phyloP scores from a whole-genome alignment of 2,888 invertebrate species.

The Xiphydria camelus region DNA sequence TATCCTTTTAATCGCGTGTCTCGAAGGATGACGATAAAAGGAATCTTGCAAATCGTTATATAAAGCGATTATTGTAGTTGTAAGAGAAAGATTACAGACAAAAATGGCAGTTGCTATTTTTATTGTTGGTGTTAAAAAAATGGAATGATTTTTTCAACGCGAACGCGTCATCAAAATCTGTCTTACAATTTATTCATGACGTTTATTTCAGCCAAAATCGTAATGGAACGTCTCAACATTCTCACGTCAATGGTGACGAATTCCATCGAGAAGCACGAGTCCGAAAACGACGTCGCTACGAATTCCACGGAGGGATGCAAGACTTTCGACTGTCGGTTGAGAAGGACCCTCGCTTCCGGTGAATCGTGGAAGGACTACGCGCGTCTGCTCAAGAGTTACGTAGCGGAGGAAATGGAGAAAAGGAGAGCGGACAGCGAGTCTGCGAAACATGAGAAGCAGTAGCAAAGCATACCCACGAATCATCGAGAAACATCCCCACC shows the following conservation, averaged over 20 bases:
- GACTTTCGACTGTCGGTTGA: constrained; percentile 58
- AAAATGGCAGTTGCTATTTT: too few species aligned
- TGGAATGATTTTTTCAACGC: too few species aligned
- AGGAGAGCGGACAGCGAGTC: background rate
- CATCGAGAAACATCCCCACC: background rate
- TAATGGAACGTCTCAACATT: constrained; percentile 28
- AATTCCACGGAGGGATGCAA: constrained; percentile 58
- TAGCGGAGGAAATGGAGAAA: constrained; percentile 30
- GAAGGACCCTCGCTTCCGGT: constrained; percentile 42
- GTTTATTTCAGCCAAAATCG: constrained; percentile 25
- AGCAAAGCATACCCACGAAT: background rate
- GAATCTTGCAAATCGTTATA: background rate
- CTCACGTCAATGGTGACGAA: constrained; percentile 35
- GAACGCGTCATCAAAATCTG: too few species aligned
- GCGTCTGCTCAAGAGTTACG: constrained; percentile 39
- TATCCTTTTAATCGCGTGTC: too few species aligned
- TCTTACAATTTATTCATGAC: too few species aligned
- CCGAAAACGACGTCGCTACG: constrained; percentile 34
- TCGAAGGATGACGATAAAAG: too few species aligned
- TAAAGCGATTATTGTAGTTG: background rate
- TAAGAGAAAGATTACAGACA: too few species aligned
- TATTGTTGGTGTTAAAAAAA: too few species aligned
- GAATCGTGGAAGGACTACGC: constrained; percentile 41
- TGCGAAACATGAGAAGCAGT: background rate
- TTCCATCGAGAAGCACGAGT: constrained; percentile 37